Base-by-base conservation (phyloP, 2,797 vertebrate genomes). In the Rousettus madagascariensis region DNA sequence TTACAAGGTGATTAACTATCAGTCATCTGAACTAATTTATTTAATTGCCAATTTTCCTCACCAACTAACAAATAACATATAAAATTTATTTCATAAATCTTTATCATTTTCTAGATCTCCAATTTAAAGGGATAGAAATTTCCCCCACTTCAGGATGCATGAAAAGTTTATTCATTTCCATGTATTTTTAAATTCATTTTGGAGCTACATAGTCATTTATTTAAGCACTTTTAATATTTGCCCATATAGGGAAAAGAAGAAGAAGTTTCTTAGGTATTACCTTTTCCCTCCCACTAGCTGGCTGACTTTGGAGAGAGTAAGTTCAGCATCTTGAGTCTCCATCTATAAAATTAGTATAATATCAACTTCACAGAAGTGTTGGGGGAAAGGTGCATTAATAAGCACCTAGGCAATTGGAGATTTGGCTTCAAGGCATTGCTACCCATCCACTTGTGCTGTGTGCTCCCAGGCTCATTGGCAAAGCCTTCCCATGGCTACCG, bases 161-260 rank as follows among this genome's bases (percentile, higher is more conserved):
- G 12, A 26, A 38, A 83, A 65, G 1, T 1, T 5, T 57, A 46
- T 55, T 86, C 30, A 78, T 49, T 88, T 80, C 57, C 53, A 30
- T 72, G n/a, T 66, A 41, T 55, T 68, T 93, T 95, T 72, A 92
- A 91, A 80, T 87, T 86, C 36, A 77, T 82, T 90, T 94, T 92
- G 77, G 57, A 87, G 53, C 68, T 61, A 59, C 24, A 59, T 49
- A 51, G 51, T 78, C 61, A 15, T 86, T 94, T 90, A 69, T 85
- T 63, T 69, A 95, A 79, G 57, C 1, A 66, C 33, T 30, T 63
- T 78, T 85, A 19, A 20, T 75, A 87, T 71, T 59, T 49, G n/a
- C 16, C 43, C 20, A 90, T 69, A 36, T 38, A n/a, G 36, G 46
- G 33, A 33, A 46, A 59, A n/a, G 63, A 33, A 17, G 24, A 74